phyloP scores from a whole-genome alignment of 1,140 invertebrate species.

The Musca vetustissima region DNA sequence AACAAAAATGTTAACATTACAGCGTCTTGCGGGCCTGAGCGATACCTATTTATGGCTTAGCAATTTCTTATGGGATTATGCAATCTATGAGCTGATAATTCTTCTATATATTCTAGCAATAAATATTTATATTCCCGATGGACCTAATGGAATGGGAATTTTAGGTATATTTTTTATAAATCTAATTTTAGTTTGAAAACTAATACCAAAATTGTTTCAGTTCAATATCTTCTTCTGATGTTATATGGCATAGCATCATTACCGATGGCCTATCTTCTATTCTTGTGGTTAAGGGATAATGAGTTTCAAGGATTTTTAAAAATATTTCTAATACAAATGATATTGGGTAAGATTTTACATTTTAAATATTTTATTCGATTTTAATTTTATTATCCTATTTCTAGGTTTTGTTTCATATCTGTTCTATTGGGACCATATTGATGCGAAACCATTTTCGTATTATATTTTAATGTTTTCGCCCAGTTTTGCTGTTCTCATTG shows the following conservation, averaged over 20 bases:
- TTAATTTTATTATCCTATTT: not conserved
- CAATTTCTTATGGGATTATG: constrained; percentile 41
- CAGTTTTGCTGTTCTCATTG: not conserved
- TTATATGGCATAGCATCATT: not conserved
- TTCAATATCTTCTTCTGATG: not conserved
- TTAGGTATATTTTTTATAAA: not conserved
- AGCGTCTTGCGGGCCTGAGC: constrained; percentile 39
- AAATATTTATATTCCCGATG: constrained; percentile 2
- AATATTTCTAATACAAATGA: constrained; percentile 36
- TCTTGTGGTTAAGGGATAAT: not conserved
- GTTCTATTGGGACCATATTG: not conserved
- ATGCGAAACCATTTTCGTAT: not conserved
- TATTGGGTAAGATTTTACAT: constrained; percentile 41
- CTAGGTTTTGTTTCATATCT: not conserved
- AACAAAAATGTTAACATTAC: constrained; percentile 34
- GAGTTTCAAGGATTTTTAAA: not conserved
- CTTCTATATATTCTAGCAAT: constrained; percentile 41
- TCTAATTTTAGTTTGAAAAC: not conserved
- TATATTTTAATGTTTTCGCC: not conserved
- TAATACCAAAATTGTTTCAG: not conserved
- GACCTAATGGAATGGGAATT: not conserved
- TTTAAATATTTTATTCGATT: not conserved
- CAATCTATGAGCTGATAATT: constrained; percentile 38
- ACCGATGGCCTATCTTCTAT: not conserved
- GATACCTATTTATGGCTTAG: constrained; percentile 40